phyloP scores from a whole-genome alignment of 2,888 invertebrate genomes.

The Lycaena phlaeas region DNA sequence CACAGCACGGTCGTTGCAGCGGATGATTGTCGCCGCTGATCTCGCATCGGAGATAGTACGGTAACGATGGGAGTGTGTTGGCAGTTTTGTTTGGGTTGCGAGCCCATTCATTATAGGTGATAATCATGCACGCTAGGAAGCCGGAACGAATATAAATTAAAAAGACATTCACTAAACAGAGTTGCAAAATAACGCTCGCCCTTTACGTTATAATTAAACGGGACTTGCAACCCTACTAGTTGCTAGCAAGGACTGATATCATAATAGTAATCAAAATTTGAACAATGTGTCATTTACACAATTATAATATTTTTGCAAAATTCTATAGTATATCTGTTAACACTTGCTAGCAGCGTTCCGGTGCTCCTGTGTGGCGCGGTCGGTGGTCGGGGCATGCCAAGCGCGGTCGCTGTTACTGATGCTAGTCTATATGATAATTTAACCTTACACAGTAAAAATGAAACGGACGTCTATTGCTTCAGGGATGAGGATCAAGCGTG shows the following conservation, averaged over 20 bases:
- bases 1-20: constrained; percentile 25
- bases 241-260: constrained; percentile 40
- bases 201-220: constrained; percentile 9
- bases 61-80: constrained; percentile 38
- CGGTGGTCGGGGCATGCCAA: too few relatives aligned
- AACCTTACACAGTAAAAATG: too few relatives aligned
- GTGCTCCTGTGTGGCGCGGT: constrained; percentile 44
- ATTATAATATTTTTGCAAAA: too few relatives aligned
- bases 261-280: too few relatives aligned
- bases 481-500: too few relatives aligned
- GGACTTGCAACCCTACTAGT: constrained; percentile 46
- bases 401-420: background rate
- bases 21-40: background rate
- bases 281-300: too few relatives aligned
- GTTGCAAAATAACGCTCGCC: background rate
- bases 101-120: constrained; percentile 25
- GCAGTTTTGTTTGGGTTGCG: constrained; percentile 57
- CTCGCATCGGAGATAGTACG: constrained; percentile 1
- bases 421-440: too few relatives aligned
- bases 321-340: too few relatives aligned
- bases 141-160: background rate
- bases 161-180: background rate
- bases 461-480: too few relatives aligned
- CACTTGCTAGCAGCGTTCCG: constrained; percentile 26
- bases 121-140: constrained; percentile 10